Conservation (phyloP, 2,888 invertebrate genomes). For the Pemphredon lugubris region DNA sequence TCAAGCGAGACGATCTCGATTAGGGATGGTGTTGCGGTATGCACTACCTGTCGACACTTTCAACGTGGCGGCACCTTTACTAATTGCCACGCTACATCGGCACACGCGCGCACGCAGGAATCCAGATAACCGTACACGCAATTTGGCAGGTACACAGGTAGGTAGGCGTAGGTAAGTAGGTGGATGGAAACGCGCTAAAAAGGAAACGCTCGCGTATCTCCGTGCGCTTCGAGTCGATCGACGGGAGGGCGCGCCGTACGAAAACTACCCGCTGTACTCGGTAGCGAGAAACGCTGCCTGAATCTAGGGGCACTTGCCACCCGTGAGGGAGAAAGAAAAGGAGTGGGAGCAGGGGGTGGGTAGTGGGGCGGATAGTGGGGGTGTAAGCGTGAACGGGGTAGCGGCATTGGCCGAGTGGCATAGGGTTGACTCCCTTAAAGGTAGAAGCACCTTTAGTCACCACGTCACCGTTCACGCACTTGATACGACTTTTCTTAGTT, state of each 20-base stretch:
- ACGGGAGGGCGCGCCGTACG: constrained; percentile 62
- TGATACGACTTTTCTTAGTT: too few relatives aligned
- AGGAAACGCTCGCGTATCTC: constrained; percentile 11
- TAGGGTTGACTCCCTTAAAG: too few relatives aligned
- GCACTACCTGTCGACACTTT: constrained; percentile 49
- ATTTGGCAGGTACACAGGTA: neutral
- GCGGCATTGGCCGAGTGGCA: constrained; percentile 22
- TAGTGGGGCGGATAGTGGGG: constrained; percentile 9
- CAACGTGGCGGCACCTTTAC: constrained; percentile 43
- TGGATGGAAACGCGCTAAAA: constrained; percentile 35
- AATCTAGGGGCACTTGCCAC: constrained; percentile 46
- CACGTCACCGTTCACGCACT: too few relatives aligned
- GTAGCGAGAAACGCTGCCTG: constrained; percentile 48
- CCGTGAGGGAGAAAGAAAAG: constrained; percentile 16
- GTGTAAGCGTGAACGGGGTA: constrained; percentile 22
- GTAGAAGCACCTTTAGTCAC: too few relatives aligned
- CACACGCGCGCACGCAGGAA: constrained; percentile 16
- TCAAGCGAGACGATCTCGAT: too few relatives aligned
- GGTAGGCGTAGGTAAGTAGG: too few relatives aligned
- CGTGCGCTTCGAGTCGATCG: constrained; percentile 33
- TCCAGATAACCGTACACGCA: neutral
- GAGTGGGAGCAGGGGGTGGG: too few relatives aligned
- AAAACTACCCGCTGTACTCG: constrained; percentile 62
- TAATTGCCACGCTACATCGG: constrained; percentile 21
- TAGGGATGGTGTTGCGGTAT: too few relatives aligned